A percentile compares a stretch with the other conserved stretches of the same genome.
These are phyloP conservation scores for Phorcus lineatus DNA, from an alignment of 2,888 invertebrate genomes.

Conservation along the genomic window DNA sequence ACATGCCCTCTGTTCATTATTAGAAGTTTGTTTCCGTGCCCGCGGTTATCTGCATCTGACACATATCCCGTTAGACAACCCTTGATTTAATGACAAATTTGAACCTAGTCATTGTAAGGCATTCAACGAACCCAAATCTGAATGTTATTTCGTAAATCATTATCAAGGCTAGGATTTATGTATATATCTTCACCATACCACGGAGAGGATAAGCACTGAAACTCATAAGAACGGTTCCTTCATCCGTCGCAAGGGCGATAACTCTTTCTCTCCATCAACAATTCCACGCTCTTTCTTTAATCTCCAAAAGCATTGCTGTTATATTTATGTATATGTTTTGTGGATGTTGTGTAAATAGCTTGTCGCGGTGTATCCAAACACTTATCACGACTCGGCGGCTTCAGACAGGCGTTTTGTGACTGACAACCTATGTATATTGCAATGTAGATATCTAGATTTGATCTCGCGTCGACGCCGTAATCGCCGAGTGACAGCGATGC, in stretches of 20 bases:
- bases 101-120: neutral
- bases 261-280: neutral
- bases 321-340: neutral
- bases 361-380: neutral
- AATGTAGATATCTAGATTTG: slow-evolving; percentile 10
- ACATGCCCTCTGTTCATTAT: neutral
- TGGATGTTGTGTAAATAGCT: neutral
- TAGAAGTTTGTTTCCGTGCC: neutral
- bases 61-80: neutral
- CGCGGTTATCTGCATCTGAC: too few relatives aligned
- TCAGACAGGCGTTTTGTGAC: neutral
- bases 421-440: slow-evolving; percentile 4
- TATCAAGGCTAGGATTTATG: neutral
- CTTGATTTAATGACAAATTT: neutral
- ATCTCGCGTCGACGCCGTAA: slow-evolving; percentile 12
- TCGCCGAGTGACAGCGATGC: neutral
- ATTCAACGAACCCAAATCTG: neutral
- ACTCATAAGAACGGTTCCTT: neutral
- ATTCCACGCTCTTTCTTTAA: neutral
- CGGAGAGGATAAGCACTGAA: neutral
- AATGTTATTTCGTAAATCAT: neutral
- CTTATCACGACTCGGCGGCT: neutral
- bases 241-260: neutral
- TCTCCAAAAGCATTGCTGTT: neutral
- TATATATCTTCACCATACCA: neutral